phyloP scores from a whole-genome alignment of 2,888 invertebrate genomes.

The Hydriomena furcata region DNA sequence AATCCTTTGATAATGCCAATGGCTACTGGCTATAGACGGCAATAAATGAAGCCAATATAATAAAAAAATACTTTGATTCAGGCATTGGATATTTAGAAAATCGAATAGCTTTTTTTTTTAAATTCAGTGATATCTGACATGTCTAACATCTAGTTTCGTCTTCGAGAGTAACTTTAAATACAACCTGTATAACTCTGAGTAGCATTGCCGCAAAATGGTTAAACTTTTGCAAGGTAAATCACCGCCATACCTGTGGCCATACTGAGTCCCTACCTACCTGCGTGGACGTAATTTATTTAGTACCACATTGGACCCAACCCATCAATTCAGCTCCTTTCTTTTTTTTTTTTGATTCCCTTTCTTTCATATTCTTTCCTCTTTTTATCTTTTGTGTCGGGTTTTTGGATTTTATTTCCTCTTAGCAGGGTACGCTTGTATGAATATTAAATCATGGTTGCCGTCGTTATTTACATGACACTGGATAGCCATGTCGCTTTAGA shows the following conservation, averaged over 20 bases:
- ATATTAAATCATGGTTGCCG: too few species aligned
- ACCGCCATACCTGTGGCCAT: constrained; percentile 13
- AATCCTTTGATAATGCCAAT: too few species aligned
- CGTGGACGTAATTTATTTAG: constrained; percentile 32
- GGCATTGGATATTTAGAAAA: too few species aligned
- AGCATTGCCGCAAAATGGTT: constrained; percentile 1
- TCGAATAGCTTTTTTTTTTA: too few species aligned
- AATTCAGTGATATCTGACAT: too few species aligned
- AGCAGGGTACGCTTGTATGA: not conserved
- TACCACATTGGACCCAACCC: constrained; percentile 24
- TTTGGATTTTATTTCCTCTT: constrained; percentile 12
- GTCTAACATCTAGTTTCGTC: too few species aligned
- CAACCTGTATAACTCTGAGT: not conserved
- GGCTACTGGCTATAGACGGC: too few species aligned
- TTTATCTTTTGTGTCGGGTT: constrained; percentile 20
- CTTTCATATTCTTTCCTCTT: constrained; percentile 26
- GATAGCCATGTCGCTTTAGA: too few species aligned
- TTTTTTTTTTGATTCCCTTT: constrained; percentile 26
- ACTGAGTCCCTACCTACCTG: constrained; percentile 6
- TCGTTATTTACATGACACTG: too few species aligned
- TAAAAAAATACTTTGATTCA: too few species aligned
- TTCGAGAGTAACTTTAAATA: too few species aligned
- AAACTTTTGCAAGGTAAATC: constrained; percentile 23
- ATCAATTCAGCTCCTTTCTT: constrained; percentile 11
- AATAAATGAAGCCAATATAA: too few species aligned